phyloP scores from a whole-genome alignment of 2,888 invertebrate species.

The Tryphoninae sp. region DNA sequence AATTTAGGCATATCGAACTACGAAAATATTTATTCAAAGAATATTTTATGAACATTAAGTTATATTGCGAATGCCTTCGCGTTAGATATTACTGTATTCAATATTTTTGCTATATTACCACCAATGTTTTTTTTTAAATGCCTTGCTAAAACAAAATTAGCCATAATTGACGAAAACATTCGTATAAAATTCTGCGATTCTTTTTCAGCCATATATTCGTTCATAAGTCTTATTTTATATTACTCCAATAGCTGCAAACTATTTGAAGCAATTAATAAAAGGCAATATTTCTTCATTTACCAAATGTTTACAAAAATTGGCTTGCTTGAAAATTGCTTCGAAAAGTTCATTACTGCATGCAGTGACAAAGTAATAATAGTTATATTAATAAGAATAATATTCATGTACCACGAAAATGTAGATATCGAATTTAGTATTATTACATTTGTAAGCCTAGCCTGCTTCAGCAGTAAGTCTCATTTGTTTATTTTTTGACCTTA shows the following conservation, averaged over 20 bases:
- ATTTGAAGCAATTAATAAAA: slow-evolving; percentile 31
- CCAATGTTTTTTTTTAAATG: neutral
- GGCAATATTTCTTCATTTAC: slow-evolving; percentile 30
- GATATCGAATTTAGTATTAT: slow-evolving; percentile 5
- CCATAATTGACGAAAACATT: slow-evolving; percentile 1
- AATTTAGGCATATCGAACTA: neutral
- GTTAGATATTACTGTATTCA: neutral
- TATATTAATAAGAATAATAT: neutral
- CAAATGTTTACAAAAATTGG: slow-evolving; percentile 1
- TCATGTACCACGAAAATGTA: neutral
- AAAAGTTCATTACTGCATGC: neutral
- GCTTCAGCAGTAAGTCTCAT: neutral
- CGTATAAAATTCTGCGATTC: neutral
- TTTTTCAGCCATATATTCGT: slow-evolving; percentile 11
- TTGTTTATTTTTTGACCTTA: neutral
- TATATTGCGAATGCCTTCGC: neutral
- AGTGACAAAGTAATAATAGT: neutral
- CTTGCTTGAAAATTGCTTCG: slow-evolving; percentile 2
- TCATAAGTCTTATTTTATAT: slow-evolving; percentile 17
- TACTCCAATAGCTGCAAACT: slow-evolving; percentile 17
- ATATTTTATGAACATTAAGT: neutral
- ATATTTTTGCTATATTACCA: neutral
- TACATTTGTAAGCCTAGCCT: slow-evolving; percentile 3
- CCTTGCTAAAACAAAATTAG: neutral
- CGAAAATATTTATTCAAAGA: neutral